Percentiles rank a stretch among this genome's conserved stretches.
Evolutionary conservation across 2,113 vertebrate species (phyloP).

Genomic region (Notothenia coriiceps): DNA sequence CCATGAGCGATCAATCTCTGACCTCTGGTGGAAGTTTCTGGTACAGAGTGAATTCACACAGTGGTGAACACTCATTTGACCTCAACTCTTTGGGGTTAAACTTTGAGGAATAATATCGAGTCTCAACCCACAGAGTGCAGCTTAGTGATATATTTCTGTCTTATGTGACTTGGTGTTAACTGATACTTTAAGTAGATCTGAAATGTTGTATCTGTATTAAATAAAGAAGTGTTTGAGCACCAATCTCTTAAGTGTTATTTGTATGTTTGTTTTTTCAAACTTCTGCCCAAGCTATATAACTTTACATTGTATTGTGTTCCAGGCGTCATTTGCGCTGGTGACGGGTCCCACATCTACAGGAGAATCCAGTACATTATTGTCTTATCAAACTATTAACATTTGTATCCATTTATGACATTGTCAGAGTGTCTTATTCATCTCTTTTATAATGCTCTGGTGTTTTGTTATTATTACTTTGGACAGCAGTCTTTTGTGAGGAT

Average conservation of each 20-base stretch:
- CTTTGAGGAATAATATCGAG: not conserved
- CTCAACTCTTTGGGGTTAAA: not conserved
- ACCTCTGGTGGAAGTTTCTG: constrained; percentile 2
- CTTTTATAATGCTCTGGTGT: not conserved
- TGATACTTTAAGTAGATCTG: not conserved
- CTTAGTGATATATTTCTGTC: not conserved
- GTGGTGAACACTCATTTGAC: too few relatives aligned
- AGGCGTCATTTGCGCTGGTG: too few relatives aligned
- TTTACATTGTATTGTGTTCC: too few relatives aligned
- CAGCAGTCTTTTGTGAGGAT: not conserved
- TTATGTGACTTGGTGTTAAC: not conserved
- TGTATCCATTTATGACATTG: not conserved
- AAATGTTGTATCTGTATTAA: not conserved
- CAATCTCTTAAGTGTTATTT: not conserved
- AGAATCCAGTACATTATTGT: not conserved
- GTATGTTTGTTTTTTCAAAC: not conserved
- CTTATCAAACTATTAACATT: not conserved
- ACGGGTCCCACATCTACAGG: too few relatives aligned
- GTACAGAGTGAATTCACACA: not conserved
- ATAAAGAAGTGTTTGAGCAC: not conserved
- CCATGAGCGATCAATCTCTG: not conserved
- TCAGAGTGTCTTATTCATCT: not conserved
- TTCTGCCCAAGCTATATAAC: too few relatives aligned
- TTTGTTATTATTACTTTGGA: not conserved
- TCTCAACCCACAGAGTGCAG: not conserved